Evolutionary conservation across 2,113 vertebrate species (phyloP).

Genomic region (Hiodon tergisus): DNA sequence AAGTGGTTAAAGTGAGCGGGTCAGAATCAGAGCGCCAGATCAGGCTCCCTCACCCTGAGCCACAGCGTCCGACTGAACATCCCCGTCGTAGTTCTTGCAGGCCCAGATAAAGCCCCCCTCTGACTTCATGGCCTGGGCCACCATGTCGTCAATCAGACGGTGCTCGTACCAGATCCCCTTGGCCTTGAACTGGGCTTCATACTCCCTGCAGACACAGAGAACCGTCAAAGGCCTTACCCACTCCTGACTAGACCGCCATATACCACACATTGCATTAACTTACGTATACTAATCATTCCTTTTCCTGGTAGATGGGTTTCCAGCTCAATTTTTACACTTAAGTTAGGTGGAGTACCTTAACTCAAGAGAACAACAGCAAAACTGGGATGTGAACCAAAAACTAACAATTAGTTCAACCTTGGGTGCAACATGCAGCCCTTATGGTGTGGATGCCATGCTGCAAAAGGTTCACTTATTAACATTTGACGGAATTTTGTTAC

Average conservation of each 20-base stretch:
- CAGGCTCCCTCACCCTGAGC: conserved; percentile 75
- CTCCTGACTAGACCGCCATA: background rate
- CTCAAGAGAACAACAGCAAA: no score
- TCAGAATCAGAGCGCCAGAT: background rate
- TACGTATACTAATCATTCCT: no score
- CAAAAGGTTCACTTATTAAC: no score
- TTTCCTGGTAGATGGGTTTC: no score
- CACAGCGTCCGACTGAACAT: conserved; percentile 96
- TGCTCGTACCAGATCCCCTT: conserved; percentile 96
- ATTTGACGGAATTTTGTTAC: no score
- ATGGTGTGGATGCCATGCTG: no score
- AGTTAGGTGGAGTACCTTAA: no score
- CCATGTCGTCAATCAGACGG: conserved; percentile 97
- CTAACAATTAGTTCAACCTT: no score
- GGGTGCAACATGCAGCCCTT: no score
- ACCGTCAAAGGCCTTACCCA: background rate
- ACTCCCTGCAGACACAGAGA: conserved; percentile 67
- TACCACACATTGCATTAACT: no score
- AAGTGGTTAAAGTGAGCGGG: background rate
- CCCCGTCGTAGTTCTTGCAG: conserved; percentile 97
- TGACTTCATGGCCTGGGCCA: conserved; percentile 95
- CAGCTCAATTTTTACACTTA: no score
- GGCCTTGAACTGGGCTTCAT: conserved; percentile 81
- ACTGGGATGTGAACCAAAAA: no score
- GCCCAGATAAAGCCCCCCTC: conserved; percentile 98